Conservation (phyloP, 64 coral and sea anemone species). For the Dendronephthya gigantea region DNA sequence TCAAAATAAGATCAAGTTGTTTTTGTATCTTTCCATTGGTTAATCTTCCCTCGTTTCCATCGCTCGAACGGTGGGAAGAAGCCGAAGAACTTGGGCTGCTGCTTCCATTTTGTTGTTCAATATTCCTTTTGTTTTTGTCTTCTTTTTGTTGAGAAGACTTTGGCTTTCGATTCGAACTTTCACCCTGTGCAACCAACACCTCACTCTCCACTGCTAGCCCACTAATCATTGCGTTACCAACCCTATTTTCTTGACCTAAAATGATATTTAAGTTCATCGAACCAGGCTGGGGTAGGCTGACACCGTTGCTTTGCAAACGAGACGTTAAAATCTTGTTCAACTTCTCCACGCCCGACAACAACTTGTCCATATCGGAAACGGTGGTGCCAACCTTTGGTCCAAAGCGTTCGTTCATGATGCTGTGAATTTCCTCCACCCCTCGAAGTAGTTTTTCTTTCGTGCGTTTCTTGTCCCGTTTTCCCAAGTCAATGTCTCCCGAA, state of each 20-base stretch:
- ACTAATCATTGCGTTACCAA: neutral
- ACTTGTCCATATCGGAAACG: neutral
- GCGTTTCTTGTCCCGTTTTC: neutral
- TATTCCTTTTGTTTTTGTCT: neutral
- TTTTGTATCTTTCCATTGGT: neutral
- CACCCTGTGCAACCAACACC: neutral
- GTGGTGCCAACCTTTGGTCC: neutral
- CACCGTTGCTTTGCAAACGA: neutral
- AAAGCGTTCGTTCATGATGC: neutral
- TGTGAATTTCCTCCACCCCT: neutral
- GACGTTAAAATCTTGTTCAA: neutral
- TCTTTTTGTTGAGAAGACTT: neutral
- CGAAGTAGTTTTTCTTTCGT: neutral
- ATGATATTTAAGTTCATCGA: neutral
- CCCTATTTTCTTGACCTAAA: neutral
- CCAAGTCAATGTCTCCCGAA: neutral
- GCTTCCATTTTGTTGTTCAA: neutral
- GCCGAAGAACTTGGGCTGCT: neutral
- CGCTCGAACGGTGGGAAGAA: neutral
- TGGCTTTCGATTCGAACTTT: no score
- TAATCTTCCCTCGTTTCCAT: neutral
- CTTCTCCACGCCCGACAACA: neutral
- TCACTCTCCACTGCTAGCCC: neutral
- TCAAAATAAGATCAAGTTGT: neutral
- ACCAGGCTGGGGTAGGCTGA: neutral